These are phyloP conservation scores for Peromyscus eremicus DNA, from an alignment of 2,797 vertebrate species.

Conservation along the genomic window DNA sequence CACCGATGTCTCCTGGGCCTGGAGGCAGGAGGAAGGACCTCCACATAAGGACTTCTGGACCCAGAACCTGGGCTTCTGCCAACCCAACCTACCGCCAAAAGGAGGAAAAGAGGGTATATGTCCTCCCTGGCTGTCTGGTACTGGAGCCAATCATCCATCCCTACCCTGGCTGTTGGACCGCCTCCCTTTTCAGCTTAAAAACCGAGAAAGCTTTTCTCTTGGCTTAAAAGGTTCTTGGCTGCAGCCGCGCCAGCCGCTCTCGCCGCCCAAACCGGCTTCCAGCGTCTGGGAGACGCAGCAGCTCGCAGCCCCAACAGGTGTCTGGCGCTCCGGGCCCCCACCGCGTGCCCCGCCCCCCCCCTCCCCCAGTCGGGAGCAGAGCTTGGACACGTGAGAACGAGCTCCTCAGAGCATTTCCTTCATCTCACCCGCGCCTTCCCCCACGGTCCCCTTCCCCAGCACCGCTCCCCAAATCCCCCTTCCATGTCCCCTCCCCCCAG, in stretches of 20 bases:
- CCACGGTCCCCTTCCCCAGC: constrained; percentile 26
- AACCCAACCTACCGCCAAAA: not conserved
- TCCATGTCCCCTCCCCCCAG: not conserved
- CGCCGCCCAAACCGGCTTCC: not conserved
- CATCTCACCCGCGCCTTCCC: not conserved
- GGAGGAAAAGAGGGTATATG: not conserved
- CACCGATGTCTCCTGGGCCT: not conserved
- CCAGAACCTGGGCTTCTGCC: not conserved
- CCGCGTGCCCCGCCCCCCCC: constrained; percentile 52
- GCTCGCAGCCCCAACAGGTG: constrained; percentile 82
- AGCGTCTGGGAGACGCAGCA: constrained; percentile 68
- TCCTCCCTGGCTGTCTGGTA: no score
- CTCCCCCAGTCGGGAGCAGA: constrained; percentile 50
- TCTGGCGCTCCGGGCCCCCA: constrained; percentile 72
- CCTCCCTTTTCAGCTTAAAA: constrained; percentile 19
- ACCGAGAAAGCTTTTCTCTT: not conserved
- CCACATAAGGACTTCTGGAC: not conserved
- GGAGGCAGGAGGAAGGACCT: not conserved
- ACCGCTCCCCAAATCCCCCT: not conserved
- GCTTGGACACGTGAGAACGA: constrained; percentile 73
- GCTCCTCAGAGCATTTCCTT: constrained; percentile 24
- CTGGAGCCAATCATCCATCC: not conserved
- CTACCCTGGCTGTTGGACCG: not conserved
- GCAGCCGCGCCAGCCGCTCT: constrained; percentile 21
- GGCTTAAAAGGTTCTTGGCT: constrained; percentile 38